A percentile compares a stretch with the other conserved stretches of the same genome.
These are phyloP conservation scores for Ploceus nigricollis DNA, from an alignment of 2,113 vertebrate species.

Conservation along the genomic window DNA sequence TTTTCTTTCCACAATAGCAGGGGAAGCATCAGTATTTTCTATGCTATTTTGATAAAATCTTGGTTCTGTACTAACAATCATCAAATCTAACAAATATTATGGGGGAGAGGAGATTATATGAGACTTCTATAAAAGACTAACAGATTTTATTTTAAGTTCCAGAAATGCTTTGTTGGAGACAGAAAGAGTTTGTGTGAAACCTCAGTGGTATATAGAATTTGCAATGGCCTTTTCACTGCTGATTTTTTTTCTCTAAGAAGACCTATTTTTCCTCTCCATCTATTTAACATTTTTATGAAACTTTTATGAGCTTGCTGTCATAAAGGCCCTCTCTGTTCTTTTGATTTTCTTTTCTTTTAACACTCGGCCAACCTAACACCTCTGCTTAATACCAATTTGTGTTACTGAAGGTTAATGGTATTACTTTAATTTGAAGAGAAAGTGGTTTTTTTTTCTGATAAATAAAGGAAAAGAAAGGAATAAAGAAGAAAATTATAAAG, in stretches of 20 bases:
- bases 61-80: background rate
- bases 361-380: background rate
- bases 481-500: background rate
- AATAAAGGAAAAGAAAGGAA: background rate
- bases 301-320: background rate
- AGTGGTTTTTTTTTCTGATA: background rate
- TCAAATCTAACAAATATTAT: background rate
- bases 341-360: background rate
- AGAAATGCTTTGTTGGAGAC: background rate
- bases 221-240: background rate
- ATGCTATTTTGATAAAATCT: background rate
- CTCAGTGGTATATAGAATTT: background rate
- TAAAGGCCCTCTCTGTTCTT: background rate
- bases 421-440: background rate
- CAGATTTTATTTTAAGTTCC: background rate
- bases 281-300: background rate
- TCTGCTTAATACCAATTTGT: background rate
- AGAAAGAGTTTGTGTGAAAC: background rate
- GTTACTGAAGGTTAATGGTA: background rate
- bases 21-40: background rate
- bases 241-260: background rate
- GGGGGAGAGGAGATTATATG: background rate
- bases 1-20: background rate
- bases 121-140: background rate
- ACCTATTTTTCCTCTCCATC: background rate